Percentiles rank a stretch among this genome's conserved stretches.
Conservation (phyloP, 2,113 vertebrate species). For the Python bivittatus region DNA sequence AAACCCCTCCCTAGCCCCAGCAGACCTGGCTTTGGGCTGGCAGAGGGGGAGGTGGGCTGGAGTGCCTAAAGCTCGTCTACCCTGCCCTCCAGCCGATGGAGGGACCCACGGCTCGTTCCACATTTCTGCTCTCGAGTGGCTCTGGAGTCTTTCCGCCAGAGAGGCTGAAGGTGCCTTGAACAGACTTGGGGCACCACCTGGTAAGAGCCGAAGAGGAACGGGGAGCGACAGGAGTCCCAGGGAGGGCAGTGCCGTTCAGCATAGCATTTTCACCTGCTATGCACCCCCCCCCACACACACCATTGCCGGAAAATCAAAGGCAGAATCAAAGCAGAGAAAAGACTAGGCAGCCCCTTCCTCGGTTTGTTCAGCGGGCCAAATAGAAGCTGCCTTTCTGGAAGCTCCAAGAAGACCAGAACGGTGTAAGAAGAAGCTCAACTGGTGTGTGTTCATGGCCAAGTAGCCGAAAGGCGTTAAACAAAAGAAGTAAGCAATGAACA, state of each 20-base stretch:
- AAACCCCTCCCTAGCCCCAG: not conserved
- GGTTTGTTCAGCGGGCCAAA: not conserved
- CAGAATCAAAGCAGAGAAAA: not conserved
- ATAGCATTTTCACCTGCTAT: not conserved
- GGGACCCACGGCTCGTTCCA: not conserved
- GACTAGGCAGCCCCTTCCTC: not conserved
- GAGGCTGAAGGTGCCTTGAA: not conserved
- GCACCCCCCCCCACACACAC: not conserved
- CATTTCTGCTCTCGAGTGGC: not conserved
- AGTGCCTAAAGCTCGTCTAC: not conserved
- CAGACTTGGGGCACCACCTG: not conserved
- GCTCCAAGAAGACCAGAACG: not conserved
- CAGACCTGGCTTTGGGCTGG: not conserved
- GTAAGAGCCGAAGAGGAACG: accelerated
- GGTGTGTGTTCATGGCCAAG: not conserved
- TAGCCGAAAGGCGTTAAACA: not conserved
- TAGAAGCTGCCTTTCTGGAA: not conserved
- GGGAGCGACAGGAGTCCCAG: not conserved
- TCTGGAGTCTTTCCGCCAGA: not conserved
- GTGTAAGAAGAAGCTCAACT: not conserved
- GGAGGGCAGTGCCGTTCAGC: not conserved
- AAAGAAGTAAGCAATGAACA: not conserved
- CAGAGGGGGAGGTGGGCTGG: not conserved
- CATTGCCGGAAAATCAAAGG: not conserved
- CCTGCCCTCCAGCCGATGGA: not conserved